Percentiles rank a stretch among this genome's conserved stretches.
Conservation (phyloP, 2,113 vertebrate genomes). For the Dipodomys stephensi region DNA sequence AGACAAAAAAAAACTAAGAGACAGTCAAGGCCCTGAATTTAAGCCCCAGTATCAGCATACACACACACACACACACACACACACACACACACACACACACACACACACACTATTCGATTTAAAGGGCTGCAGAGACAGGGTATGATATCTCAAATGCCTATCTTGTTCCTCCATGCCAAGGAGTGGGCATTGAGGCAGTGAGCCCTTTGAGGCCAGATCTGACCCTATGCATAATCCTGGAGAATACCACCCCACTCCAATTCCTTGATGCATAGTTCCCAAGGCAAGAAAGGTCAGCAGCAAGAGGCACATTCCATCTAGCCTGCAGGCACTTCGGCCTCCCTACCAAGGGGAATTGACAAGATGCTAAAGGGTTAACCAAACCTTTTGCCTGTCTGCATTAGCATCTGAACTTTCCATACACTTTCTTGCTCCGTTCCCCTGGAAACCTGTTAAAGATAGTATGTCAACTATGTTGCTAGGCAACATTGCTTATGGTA, state of each 20-base stretch:
- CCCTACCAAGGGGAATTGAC: no score
- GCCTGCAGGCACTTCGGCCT: background rate
- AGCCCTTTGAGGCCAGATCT: background rate
- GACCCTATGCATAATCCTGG: background rate
- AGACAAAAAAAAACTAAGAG: no score
- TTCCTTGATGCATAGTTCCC: no score
- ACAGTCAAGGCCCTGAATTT: no score
- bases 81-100: no score
- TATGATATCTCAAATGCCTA: background rate
- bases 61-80: no score
- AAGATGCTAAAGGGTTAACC: constrained; percentile 5
- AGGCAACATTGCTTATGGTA: constrained; percentile 67
- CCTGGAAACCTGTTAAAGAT: constrained; percentile 72
- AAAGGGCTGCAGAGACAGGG: background rate
- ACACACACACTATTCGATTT: background rate
- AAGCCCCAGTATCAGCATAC: no score
- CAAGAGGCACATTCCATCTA: no score
- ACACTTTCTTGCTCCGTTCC: constrained; percentile 57
- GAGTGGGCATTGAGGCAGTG: background rate
- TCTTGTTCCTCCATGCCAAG: background rate
- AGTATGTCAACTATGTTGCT: constrained; percentile 72
- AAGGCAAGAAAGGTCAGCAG: background rate
- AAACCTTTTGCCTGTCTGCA: background rate
- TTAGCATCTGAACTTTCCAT: constrained; percentile 40
- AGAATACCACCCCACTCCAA: background rate